These are phyloP conservation scores for Epinotia bilunana DNA, from an alignment of 2,888 invertebrate species.

Conservation along the genomic window DNA sequence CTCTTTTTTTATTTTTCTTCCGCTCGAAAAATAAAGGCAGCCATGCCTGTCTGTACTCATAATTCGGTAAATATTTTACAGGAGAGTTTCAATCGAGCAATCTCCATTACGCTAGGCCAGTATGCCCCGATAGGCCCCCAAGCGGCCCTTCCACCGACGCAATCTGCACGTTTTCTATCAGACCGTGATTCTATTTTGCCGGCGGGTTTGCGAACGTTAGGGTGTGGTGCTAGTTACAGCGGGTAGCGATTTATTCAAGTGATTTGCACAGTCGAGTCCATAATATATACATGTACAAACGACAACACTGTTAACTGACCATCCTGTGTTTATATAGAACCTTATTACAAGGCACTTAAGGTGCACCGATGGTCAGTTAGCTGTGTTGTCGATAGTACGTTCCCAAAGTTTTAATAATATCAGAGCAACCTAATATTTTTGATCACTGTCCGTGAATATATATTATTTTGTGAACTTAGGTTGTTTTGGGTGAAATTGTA, in stretches of 20 bases:
- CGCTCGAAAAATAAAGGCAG: not conserved
- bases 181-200: slow-evolving; percentile 46
- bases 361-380: too few species aligned
- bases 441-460: too few species aligned
- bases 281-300: too few species aligned
- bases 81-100: slow-evolving; percentile 23
- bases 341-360: too few species aligned
- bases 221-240: slow-evolving; percentile 4
- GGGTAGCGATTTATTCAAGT: slow-evolving; percentile 7
- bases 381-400: too few species aligned
- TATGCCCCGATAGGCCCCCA: slow-evolving; percentile 21
- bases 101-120: slow-evolving; percentile 19
- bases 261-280: too few species aligned
- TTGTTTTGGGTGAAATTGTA: too few species aligned
- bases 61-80: slow-evolving; percentile 17
- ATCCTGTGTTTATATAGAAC: too few species aligned
- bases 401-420: too few species aligned
- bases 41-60: not conserved
- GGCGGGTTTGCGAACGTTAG: slow-evolving; percentile 15
- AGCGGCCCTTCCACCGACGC: slow-evolving; percentile 8
- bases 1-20: not conserved
- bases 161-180: slow-evolving; percentile 52
- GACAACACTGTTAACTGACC: too few species aligned
- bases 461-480: too few species aligned
- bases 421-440: too few species aligned